phyloP scores from a whole-genome alignment of 2,888 invertebrate genomes.

The Melanostoma mellinum region DNA sequence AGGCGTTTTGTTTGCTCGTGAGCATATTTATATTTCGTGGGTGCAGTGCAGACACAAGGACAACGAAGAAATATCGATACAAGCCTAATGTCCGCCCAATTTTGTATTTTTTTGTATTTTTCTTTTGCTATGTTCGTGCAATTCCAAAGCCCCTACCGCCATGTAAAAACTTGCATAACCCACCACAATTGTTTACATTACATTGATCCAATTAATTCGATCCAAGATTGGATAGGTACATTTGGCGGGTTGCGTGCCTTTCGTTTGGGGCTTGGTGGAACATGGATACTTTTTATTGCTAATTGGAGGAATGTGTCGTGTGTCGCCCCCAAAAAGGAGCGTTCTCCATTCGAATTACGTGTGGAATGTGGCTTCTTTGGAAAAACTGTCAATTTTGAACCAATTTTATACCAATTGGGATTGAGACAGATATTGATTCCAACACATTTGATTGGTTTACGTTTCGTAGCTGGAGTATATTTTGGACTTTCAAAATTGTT shows the following conservation, averaged over 20 bases:
- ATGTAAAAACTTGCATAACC: slow-evolving; percentile 26
- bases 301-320: slow-evolving; percentile 52
- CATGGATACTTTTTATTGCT: slow-evolving; percentile 6
- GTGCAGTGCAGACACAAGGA: slow-evolving; percentile 42
- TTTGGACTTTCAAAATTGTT: neutral
- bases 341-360: slow-evolving; percentile 19
- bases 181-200: slow-evolving; percentile 21
- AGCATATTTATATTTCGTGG: slow-evolving; percentile 25
- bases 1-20: slow-evolving; percentile 26
- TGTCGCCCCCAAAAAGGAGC: slow-evolving; percentile 50
- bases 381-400: slow-evolving; percentile 21
- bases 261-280: slow-evolving; percentile 7
- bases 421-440: neutral
- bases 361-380: slow-evolving; percentile 24
- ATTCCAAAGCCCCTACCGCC: slow-evolving; percentile 15
- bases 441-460: slow-evolving; percentile 18
- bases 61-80: slow-evolving; percentile 5
- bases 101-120: slow-evolving; percentile 14
- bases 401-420: slow-evolving; percentile 27
- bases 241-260: slow-evolving; percentile 10
- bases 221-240: slow-evolving; percentile 22
- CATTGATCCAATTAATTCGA: slow-evolving; percentile 49
- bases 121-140: neutral
- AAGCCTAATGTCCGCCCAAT: slow-evolving; percentile 11
- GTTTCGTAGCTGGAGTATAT: neutral